phyloP scores from a whole-genome alignment of 2,797 vertebrate species.

The Simalia tracyae region DNA sequence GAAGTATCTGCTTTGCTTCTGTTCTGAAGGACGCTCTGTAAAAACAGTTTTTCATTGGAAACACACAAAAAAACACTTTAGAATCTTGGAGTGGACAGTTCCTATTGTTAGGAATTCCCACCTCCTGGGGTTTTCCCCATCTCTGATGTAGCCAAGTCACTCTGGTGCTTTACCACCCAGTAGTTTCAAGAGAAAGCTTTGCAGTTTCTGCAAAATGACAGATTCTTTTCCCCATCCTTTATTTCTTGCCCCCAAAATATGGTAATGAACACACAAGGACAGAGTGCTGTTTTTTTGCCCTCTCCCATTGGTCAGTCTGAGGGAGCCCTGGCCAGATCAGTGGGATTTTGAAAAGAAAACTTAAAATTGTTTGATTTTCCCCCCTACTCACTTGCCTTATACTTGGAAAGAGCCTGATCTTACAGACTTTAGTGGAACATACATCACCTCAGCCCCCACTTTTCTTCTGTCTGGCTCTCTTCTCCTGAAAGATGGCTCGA shows the following conservation, averaged over 20 bases:
- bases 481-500: neutral
- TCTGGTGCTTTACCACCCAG: neutral
- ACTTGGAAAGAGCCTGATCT: neutral
- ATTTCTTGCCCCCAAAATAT: neutral
- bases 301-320: neutral
- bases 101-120: neutral
- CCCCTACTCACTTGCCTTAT: neutral
- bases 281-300: neutral
- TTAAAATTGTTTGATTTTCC: neutral
- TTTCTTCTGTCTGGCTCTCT: neutral
- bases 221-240: neutral
- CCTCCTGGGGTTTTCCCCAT: neutral
- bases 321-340: neutral
- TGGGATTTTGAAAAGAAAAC: neutral
- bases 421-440: neutral
- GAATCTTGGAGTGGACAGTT: neutral
- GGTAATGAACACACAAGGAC: neutral
- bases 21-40: neutral
- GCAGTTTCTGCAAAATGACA: neutral
- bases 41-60: neutral
- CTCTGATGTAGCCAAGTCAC: neutral
- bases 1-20: neutral
- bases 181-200: neutral
- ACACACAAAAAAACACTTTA: neutral
- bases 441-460: neutral